Conservation (phyloP, 2,113 vertebrate genomes). For the Seriola rivoliana region DNA sequence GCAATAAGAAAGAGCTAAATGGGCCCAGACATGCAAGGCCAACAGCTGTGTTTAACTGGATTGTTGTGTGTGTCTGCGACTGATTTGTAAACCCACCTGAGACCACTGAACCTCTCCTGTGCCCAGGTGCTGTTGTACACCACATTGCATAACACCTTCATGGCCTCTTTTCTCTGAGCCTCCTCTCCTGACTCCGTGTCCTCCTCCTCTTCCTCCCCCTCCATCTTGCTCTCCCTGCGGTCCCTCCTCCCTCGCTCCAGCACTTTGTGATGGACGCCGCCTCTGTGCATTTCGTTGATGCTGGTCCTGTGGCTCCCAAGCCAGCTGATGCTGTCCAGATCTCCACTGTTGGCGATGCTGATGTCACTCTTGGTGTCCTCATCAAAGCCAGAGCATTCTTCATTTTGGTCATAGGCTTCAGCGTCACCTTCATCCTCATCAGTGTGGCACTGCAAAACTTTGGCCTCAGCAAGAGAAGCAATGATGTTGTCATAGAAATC, state of each 20-base stretch:
- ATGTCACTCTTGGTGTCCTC: constrained; percentile 61
- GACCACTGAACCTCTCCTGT: constrained; percentile 80
- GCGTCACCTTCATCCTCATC: constrained; percentile 29
- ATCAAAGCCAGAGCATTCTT: constrained; percentile 12
- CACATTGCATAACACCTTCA: constrained; percentile 83
- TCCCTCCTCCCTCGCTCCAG: constrained; percentile 78
- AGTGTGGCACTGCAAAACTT: constrained; percentile 10
- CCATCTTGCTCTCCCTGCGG: constrained; percentile 77
- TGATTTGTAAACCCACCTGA: constrained; percentile 65
- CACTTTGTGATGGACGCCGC: constrained; percentile 62
- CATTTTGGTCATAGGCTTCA: constrained; percentile 24
- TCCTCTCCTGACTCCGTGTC: constrained; percentile 60
- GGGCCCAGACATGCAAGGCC: neutral
- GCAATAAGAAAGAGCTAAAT: neutral
- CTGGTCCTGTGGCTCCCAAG: constrained; percentile 62
- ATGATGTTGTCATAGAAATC: constrained; percentile 74
- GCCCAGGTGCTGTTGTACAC: constrained; percentile 84
- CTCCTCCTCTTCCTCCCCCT: constrained; percentile 61
- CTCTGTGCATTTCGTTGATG: constrained; percentile 60
- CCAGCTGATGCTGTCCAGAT: constrained; percentile 62
- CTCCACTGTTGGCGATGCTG: constrained; percentile 50
- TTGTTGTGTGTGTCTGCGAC: neutral
- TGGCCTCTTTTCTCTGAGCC: constrained; percentile 76
- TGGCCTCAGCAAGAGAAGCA: constrained; percentile 62
- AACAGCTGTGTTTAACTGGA: neutral